These are phyloP conservation scores for Parazoanthus atlanticus DNA, from an alignment of 92 coral and sea anemone species.

Conservation along the genomic window DNA sequence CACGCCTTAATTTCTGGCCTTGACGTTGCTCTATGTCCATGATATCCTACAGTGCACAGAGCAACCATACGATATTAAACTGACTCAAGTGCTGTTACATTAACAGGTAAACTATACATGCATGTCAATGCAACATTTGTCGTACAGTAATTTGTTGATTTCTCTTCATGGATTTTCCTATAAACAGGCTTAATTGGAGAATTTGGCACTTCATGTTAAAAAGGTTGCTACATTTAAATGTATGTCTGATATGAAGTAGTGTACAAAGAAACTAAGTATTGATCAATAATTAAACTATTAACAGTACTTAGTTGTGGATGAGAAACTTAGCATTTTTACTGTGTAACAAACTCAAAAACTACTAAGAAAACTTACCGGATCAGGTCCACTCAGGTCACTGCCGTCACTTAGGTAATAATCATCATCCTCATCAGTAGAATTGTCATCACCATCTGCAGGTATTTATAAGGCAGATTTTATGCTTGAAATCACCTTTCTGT, in stretches of 20 bases:
- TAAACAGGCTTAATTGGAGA: too few relatives aligned
- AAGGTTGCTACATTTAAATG: not conserved
- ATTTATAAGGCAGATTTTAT: not conserved
- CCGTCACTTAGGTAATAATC: constrained; percentile 91
- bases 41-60: constrained; percentile 57
- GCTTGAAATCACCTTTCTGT: too few relatives aligned
- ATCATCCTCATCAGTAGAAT: constrained; percentile 96
- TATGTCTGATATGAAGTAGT: too few relatives aligned
- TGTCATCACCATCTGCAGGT: constrained; percentile 78
- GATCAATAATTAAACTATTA: too few relatives aligned
- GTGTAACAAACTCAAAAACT: too few relatives aligned
- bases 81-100: not conserved
- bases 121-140: not conserved
- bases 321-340: too few relatives aligned
- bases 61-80: not conserved
- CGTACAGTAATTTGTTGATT: not conserved
- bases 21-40: constrained; percentile 67
- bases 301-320: too few relatives aligned
- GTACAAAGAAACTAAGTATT: too few relatives aligned
- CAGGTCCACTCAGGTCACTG: constrained; percentile 90
- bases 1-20: constrained; percentile 71
- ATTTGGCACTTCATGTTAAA: too few relatives aligned
- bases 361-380: constrained; percentile 57
- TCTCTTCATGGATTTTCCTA: not conserved
- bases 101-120: not conserved